A percentile compares a stretch with the other conserved stretches of the same genome.
Evolutionary conservation across 2,113 vertebrate species (phyloP).

Genomic region (Monopterus albus): DNA sequence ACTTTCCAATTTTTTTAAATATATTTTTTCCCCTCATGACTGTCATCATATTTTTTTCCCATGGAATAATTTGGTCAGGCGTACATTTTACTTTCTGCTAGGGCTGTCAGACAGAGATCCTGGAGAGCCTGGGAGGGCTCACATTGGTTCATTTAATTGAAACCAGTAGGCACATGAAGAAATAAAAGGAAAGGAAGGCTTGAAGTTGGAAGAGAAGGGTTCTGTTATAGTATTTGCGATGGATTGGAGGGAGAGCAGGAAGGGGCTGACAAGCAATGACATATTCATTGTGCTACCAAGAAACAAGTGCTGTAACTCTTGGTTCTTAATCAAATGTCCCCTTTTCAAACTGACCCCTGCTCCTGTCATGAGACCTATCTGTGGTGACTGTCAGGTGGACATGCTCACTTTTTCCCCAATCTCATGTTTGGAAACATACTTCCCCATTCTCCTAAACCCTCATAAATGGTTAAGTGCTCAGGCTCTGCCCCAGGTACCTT

Average conservation of each 20-base stretch:
- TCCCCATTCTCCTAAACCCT: slow-evolving; percentile 43
- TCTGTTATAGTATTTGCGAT: slow-evolving; percentile 46
- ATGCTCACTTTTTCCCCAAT: background rate
- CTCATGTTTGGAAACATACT: slow-evolving; percentile 39
- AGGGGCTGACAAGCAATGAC: slow-evolving; percentile 32
- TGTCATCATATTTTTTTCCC: slow-evolving; percentile 46
- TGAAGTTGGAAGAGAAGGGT: slow-evolving; percentile 39
- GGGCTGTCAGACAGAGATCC: slow-evolving; percentile 48
- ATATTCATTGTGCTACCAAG: slow-evolving; percentile 31
- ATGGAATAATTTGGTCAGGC: slow-evolving; percentile 58
- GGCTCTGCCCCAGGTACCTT: too few species aligned
- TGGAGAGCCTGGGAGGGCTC: slow-evolving; percentile 47
- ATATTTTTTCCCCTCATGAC: slow-evolving; percentile 27
- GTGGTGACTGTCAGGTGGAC: background rate
- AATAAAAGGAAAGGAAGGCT: slow-evolving; percentile 36
- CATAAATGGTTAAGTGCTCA: slow-evolving; percentile 19
- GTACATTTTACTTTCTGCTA: slow-evolving; percentile 24
- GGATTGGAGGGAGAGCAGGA: slow-evolving; percentile 5
- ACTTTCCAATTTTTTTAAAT: slow-evolving; percentile 22
- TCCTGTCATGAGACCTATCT: slow-evolving; percentile 8
- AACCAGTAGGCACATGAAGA: slow-evolving; percentile 58
- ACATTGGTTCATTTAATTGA: slow-evolving; percentile 66
- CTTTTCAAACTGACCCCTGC: slow-evolving; percentile 5
- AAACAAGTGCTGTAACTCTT: background rate
- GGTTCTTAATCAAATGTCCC: slow-evolving; percentile 7